Conservation (phyloP, 1,140 invertebrate genomes). For the Pogonognathellus flavescens region DNA sequence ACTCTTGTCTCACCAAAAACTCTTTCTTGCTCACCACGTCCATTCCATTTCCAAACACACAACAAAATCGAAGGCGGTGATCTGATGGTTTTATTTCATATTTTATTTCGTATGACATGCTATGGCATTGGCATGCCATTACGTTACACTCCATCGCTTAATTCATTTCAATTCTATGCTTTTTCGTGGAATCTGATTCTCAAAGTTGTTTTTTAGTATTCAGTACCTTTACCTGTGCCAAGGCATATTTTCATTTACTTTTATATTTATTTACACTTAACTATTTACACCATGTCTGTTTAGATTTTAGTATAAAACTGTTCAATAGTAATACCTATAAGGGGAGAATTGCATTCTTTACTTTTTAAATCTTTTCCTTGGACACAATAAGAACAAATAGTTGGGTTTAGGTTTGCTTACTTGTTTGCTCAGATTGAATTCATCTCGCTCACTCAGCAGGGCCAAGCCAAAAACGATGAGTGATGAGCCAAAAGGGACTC, state of each 20-base stretch:
- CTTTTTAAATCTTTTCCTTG: too few relatives aligned
- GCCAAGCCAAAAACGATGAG: slow-evolving; percentile 52
- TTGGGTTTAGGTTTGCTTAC: too few relatives aligned
- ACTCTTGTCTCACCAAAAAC: neutral
- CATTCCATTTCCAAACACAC: neutral
- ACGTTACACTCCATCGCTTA: neutral
- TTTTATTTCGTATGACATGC: neutral
- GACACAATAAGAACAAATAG: too few relatives aligned
- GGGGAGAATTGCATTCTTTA: too few relatives aligned
- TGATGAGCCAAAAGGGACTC: slow-evolving; percentile 53
- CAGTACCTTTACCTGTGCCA: neutral
- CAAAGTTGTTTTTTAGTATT: neutral
- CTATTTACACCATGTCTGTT: neutral
- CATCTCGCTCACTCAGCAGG: slow-evolving; percentile 34
- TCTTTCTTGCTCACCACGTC: neutral
- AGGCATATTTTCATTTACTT: neutral
- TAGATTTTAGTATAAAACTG: neutral
- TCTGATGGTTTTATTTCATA: slow-evolving; percentile 20
- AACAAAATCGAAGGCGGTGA: slow-evolving; percentile 26
- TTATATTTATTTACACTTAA: neutral
- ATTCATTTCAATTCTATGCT: slow-evolving; percentile 1
- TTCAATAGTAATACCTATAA: too few relatives aligned
- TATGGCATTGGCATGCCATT: neutral
- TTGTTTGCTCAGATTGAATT: slow-evolving; percentile 9
- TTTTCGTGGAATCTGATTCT: slow-evolving; percentile 32